Evolutionary conservation across 2,797 vertebrate species (phyloP).

Genomic region (Sebastes steindachneri): DNA sequence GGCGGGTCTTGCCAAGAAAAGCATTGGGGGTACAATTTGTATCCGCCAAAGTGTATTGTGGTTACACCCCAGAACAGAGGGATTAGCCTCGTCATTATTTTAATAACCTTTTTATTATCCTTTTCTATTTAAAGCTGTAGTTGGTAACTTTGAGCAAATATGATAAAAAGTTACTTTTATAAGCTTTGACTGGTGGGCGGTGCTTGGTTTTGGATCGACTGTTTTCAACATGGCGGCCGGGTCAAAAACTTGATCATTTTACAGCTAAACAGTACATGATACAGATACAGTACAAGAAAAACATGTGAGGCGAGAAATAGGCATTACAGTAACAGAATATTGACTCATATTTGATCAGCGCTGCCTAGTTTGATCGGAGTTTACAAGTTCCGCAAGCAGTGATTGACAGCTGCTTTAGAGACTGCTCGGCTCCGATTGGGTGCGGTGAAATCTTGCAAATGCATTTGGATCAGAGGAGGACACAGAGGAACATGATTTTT

Average conservation of each 20-base stretch:
- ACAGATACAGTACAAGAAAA: not conserved
- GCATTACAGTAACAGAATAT: not conserved
- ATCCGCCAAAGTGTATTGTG: no score
- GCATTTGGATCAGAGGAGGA: not conserved
- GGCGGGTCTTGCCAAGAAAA: not conserved
- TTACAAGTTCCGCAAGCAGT: not conserved
- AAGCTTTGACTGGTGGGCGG: no score
- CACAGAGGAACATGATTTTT: not conserved
- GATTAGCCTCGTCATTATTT: no score
- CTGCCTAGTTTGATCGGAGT: not conserved
- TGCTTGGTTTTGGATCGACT: no score
- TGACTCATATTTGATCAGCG: not conserved
- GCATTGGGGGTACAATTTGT: not conserved
- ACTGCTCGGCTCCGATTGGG: not conserved
- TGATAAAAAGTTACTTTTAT: no score
- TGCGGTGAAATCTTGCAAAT: not conserved
- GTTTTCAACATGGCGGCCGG: no score
- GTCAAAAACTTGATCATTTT: no score
- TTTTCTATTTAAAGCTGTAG: not conserved
- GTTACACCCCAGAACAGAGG: no score
- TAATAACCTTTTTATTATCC: no score
- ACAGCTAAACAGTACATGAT: no score
- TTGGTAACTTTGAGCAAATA: no score
- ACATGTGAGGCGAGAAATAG: not conserved
- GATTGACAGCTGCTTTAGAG: no score